Base-by-base conservation (phyloP, 2,888 invertebrate genomes). In the Physocephala rufipes region DNA sequence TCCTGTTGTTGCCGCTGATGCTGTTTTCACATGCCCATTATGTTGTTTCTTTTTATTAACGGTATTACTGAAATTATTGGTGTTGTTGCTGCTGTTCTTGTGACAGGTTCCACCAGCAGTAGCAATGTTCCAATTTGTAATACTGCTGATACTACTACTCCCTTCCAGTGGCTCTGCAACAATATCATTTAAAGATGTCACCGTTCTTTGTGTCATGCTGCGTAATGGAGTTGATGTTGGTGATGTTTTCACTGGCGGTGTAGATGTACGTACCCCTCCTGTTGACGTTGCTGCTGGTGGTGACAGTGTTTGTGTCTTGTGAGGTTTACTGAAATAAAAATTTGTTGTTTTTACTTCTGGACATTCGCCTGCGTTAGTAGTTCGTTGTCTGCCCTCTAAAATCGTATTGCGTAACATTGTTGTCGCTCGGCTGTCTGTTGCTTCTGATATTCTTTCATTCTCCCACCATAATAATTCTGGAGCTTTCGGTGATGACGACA, bases 291-390 rank as follows among this genome's bases (percentile, higher is more conserved):
- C 30, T 47, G 49, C 28, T 12, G n/a, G n/a, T 15, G 47, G 47
- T 15, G 45, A 30, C 26, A 51, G 53, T n/a, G 28, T 19, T 7
- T 36, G 62, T 26, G n/a, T 24, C n/a, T 62, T 62, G 62, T 24
- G 66, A 13, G 30, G 30, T 30, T 15, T 30, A 21, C 51, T 36
- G 68, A 12, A 36, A 62, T 49, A 49, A 21, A 51, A 70, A 51
- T 73, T 71, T 53, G 72, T 58, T 16, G 74, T 64, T 58, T 67
- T 70, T 58, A 65, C 43, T 21, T 47, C 64, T 43, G 73, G 71
- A 55, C 66, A 36, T 16, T 21, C 58, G 28, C 1, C 58, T 2
- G 24, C 19, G 16, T 26, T 16, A 24, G n/a, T n/a, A n/a, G 2
- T 24, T 58, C 49, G 49, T 49, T 58, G 28, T 9, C 26, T 58